Evolutionary conservation across 2,797 vertebrate species (phyloP).

Genomic region (Ciconia nigra): DNA sequence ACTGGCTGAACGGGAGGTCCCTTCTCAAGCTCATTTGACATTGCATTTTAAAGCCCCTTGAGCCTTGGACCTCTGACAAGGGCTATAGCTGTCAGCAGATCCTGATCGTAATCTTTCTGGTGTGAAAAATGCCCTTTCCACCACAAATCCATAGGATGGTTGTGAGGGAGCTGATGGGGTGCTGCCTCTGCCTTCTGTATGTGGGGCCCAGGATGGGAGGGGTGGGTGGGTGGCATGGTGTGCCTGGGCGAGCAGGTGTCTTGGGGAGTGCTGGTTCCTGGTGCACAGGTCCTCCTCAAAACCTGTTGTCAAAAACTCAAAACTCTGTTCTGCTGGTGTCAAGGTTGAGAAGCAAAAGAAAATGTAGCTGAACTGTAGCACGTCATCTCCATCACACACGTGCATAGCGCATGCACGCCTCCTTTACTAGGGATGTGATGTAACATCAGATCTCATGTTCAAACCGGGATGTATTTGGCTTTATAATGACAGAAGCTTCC

Average conservation of each 20-base stretch:
- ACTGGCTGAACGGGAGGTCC: accelerated
- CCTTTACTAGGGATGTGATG: too few species aligned
- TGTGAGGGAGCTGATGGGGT: not conserved
- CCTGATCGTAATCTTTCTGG: accelerated
- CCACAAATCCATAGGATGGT: not conserved
- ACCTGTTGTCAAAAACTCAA: not conserved
- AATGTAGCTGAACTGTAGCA: not conserved
- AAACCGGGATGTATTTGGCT: not conserved
- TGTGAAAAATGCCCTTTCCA: not conserved
- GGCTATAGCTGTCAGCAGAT: not conserved
- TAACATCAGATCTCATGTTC: not conserved
- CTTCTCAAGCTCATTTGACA: not conserved
- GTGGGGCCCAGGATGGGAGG: not conserved
- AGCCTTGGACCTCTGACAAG: not conserved
- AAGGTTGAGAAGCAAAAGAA: not conserved
- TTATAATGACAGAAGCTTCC: not conserved
- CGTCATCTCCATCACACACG: accelerated
- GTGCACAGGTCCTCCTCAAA: not conserved
- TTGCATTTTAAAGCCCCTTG: not conserved
- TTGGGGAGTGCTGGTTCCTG: not conserved
- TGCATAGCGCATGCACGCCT: accelerated
- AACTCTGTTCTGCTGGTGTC: not conserved
- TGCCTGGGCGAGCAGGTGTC: accelerated
- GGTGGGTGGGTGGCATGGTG: too few species aligned
- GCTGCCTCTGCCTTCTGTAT: not conserved